Evolutionary conservation across 2,797 vertebrate species (phyloP), one percentile per base, ranked within the genome.

Genomic region (Pangasius krempfi): DNA sequence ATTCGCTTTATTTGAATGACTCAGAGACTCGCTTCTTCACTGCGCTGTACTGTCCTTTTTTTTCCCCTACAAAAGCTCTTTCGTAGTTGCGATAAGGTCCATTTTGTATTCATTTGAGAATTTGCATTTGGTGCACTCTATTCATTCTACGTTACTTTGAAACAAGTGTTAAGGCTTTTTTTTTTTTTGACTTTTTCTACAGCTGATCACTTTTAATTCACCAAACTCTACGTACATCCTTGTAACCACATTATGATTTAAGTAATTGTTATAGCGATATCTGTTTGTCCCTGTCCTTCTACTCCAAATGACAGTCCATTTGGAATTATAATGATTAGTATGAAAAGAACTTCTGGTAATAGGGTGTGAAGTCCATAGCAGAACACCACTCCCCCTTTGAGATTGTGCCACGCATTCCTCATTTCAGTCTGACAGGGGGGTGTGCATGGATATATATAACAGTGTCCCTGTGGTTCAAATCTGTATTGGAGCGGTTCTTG

Each of bases 51-150:
- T 13, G 30, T 30, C 27, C 14, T 52, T 27, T 16, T n/a, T 50
- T 50, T 50, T 2, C 20, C 33, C 5, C 44, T 44, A 60, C 18
- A 81, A 40, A 81, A 83, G 80, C 80, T 83, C 37, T 30, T 50
- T 64, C 4, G 40, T 47, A n/a, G 40, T 66, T 83, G 78, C 87
- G 85, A 86, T 64, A 54, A 86, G 66, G 22, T 79, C 14, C 20
- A 47, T 66, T 90, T 68, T 75, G 66, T 25, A 72, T 64, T 72
- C 52, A 81, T 88, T 70, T 80, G 54, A 85, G 76, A 56, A 79
- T 78, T 50, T 37, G 33, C 54, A 40, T 60, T 60, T 44, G 33
- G 5, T 25, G 56, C 54, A 27, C 79, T 25, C 33, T 40, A 27
- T 60, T 40, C 56, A 60, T 13, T 80, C 52, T 33, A 30, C 16